A percentile compares a stretch with the other conserved stretches of the same genome.
phyloP scores from a whole-genome alignment of 2,113 vertebrate genomes.

The Axis porcinus region DNA sequence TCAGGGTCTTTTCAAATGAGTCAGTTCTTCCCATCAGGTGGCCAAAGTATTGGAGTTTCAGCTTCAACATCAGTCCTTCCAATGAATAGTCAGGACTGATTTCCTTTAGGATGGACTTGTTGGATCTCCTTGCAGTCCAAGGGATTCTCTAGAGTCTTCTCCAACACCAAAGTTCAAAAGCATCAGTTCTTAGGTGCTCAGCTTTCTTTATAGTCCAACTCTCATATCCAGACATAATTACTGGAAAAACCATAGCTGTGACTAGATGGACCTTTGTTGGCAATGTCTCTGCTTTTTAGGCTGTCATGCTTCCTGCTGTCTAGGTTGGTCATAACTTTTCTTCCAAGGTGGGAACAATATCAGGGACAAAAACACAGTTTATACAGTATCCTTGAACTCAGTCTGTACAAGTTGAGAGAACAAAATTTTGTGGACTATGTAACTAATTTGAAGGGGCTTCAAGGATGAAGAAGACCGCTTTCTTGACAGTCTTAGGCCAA shows the following conservation, averaged over 20 bases:
- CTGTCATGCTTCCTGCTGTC: not conserved
- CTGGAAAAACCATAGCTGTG: not conserved
- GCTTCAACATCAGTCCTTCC: not conserved
- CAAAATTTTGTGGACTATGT: not conserved
- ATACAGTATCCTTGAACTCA: rapidly evolving
- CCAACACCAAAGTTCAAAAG: not conserved
- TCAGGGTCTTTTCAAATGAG: not conserved
- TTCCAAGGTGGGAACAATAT: not conserved
- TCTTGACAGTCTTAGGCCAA: not conserved
- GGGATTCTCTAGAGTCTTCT: not conserved
- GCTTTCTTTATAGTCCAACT: not conserved
- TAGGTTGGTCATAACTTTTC: not conserved
- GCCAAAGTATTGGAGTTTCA: not conserved
- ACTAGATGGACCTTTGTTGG: not conserved
- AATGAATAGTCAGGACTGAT: not conserved
- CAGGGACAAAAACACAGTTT: not conserved
- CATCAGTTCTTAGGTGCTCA: not conserved
- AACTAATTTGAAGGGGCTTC: not conserved
- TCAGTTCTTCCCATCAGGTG: not conserved
- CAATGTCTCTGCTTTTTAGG: not conserved
- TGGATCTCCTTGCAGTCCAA: not conserved
- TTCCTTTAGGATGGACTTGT: not conserved
- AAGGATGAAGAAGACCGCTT: not conserved
- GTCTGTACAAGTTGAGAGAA: not conserved
- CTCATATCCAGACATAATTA: not conserved